A percentile compares a stretch with the other conserved stretches of the same genome.
Evolutionary conservation across 2,888 invertebrate species (phyloP).

Genomic region (Osmoderma eremita): DNA sequence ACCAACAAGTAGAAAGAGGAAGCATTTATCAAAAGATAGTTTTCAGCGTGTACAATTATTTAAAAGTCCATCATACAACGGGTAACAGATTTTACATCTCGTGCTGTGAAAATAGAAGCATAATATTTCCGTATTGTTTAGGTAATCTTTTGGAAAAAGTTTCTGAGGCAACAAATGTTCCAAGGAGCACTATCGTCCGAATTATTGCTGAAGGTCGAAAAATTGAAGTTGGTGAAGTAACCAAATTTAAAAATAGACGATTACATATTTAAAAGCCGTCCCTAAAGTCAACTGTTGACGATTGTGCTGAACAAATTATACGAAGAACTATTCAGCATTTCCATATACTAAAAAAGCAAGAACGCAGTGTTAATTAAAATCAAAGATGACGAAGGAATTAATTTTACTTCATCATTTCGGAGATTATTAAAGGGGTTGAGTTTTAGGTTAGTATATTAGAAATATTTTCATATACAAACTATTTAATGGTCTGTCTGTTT

Average conservation of each 20-base stretch:
- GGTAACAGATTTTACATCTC: background rate
- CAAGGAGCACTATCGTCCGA: too few relatives aligned
- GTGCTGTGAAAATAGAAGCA: background rate
- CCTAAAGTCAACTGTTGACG: background rate
- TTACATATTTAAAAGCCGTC: background rate
- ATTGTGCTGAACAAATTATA: too few relatives aligned
- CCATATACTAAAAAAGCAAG: background rate
- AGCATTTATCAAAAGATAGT: too few relatives aligned
- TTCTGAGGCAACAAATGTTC: too few relatives aligned
- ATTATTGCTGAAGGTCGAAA: too few relatives aligned
- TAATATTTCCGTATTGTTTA: too few relatives aligned
- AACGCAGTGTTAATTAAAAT: background rate
- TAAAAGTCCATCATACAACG: background rate
- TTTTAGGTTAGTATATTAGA: background rate
- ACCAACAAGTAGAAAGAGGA: too few relatives aligned
- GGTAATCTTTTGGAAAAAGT: too few relatives aligned
- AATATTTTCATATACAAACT: background rate
- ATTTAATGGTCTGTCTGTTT: too few relatives aligned
- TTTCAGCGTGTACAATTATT: too few relatives aligned
- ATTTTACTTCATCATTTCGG: background rate
- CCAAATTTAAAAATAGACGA: background rate
- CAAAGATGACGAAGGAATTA: too few relatives aligned
- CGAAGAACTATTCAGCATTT: background rate
- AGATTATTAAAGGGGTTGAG: background rate
- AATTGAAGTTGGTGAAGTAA: too few relatives aligned